Evolutionary conservation across 2,888 invertebrate species (phyloP).

Genomic region (Drosophila paranaensis): DNA sequence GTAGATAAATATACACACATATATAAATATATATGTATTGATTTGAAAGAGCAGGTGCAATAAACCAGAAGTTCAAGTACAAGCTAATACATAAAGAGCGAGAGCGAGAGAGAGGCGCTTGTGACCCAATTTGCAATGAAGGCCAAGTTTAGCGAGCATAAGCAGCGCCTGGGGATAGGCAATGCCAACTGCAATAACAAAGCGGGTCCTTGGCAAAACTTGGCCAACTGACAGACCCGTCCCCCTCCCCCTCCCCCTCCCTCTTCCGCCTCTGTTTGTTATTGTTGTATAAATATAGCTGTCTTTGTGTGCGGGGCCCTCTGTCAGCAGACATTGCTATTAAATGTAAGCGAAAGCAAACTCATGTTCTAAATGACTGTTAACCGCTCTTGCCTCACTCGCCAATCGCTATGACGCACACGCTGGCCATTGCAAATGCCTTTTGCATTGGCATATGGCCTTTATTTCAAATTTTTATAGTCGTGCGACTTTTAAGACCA

Average conservation of each 20-base stretch:
- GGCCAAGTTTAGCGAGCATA: constrained; percentile 72
- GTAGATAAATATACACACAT: constrained; percentile 14
- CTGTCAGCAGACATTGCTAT: constrained; percentile 45
- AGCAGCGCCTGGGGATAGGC: constrained; percentile 58
- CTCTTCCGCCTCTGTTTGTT: neutral
- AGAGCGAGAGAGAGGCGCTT: constrained; percentile 15
- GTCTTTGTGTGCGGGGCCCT: constrained; percentile 4
- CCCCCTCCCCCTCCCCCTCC: neutral
- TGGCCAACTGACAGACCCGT: constrained; percentile 34
- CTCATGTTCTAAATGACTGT: constrained; percentile 20
- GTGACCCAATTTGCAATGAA: constrained; percentile 73
- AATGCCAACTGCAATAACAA: constrained; percentile 50
- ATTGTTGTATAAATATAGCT: constrained; percentile 47
- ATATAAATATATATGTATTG: constrained; percentile 36
- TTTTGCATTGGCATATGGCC: constrained; percentile 29
- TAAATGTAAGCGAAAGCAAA: constrained; percentile 55
- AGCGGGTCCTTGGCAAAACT: constrained; percentile 52
- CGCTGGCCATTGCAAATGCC: constrained; percentile 21
- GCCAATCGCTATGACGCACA: constrained; percentile 55
- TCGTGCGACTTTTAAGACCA: constrained; percentile 51
- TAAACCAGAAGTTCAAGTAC: constrained; percentile 75
- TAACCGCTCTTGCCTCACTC: constrained; percentile 21
- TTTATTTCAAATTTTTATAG: constrained; percentile 51
- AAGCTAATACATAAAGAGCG: constrained; percentile 18
- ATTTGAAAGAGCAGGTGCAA: constrained; percentile 65